phyloP scores from a whole-genome alignment of 2,797 vertebrate species.

The Sebastiscus albofasciatus region DNA sequence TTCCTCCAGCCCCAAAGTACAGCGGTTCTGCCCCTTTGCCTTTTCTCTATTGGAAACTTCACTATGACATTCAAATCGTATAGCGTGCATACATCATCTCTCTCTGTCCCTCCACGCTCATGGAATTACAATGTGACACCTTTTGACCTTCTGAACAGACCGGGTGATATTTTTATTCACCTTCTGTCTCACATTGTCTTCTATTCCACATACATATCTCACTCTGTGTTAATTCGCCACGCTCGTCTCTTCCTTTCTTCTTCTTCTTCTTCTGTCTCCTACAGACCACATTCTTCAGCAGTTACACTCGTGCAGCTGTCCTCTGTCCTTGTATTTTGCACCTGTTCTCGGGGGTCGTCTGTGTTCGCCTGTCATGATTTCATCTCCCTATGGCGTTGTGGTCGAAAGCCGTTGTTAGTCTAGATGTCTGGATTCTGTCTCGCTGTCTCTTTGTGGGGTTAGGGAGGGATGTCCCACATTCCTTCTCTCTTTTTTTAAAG shows the following conservation, averaged over 20 bases:
- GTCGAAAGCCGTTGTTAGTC: slow-evolving; percentile 15
- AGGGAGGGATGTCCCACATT: neutral
- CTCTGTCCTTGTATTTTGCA: slow-evolving; percentile 60
- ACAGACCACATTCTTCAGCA: slow-evolving; percentile 53
- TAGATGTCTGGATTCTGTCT: slow-evolving; percentile 42
- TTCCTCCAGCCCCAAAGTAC: neutral
- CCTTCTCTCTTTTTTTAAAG: neutral
- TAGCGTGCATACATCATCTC: neutral
- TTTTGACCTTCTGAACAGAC: slow-evolving; percentile 40
- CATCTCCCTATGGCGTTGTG: slow-evolving; percentile 34
- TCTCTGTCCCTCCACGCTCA: neutral
- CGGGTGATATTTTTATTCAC: neutral
- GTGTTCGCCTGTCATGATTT: slow-evolving; percentile 46
- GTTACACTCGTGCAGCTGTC: slow-evolving; percentile 68
- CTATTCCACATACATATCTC: slow-evolving; percentile 8
- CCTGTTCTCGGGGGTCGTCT: slow-evolving; percentile 66
- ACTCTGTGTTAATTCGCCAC: neutral
- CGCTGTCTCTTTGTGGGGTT: neutral
- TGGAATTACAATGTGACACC: slow-evolving; percentile 32
- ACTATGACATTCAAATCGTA: slow-evolving; percentile 40
- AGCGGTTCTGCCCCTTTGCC: slow-evolving; percentile 2
- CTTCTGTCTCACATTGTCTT: slow-evolving; percentile 11
- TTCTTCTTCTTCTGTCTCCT: neutral
- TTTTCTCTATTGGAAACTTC: slow-evolving; percentile 1
- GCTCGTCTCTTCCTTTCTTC: neutral